phyloP scores from a whole-genome alignment of 2,113 vertebrate species.

The Oryctolagus cuniculus region mOryCun1.1 NC_091433.1:9238001-9238500 shows the following conservation, averaged over 20 bases:
- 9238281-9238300: not conserved
- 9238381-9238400: not conserved
- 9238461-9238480: not conserved
- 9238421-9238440: not conserved
- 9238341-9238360: not conserved
- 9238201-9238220: not conserved
- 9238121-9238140: not conserved
- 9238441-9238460: not conserved
- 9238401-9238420: not conserved
- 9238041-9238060: not conserved
- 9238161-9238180: not conserved
- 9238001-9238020: not conserved
- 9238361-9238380: not conserved
- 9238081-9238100: not conserved
- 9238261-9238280: not conserved
- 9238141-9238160: not conserved
- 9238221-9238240: not conserved
- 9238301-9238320: not conserved
- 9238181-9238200: not conserved
- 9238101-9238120: not conserved
- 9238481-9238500: not conserved
- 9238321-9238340: not conserved
- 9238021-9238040: not conserved
- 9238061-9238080: not conserved
- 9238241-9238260: not conserved